Base-by-base conservation (phyloP, 2,113 vertebrate species). In the Boulengeromyrus knoepffleri region DNA sequence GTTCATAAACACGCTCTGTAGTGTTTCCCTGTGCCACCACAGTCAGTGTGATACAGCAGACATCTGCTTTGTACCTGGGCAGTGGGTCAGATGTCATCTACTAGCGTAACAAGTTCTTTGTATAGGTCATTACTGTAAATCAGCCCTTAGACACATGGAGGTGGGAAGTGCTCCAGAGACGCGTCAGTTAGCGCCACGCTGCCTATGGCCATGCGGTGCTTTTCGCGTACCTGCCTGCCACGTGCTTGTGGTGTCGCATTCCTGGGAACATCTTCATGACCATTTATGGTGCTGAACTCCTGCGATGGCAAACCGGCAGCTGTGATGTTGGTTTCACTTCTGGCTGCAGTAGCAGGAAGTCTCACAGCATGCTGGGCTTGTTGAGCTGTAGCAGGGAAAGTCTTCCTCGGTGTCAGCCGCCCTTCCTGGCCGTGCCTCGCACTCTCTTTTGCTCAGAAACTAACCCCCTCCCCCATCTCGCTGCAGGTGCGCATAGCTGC, bases 401-500 rank as follows among this genome's bases (percentile, higher is more conserved):
- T 42, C 13, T 17, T 19, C 36, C 74, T 42, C 15, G 3, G 19
- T 42, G 36, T 77, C 31, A 77, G 31, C 74, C 5, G 5, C 74
- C 74, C 74, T 70, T 31, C 27, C 27, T 70, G 10, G 10, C 27
- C 9, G 10, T 31, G n/a, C n/a, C n/a, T 70, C n/a, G 10, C 27
- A 31, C n/a, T 42, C 74, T 74, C 1, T 80, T 15, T 80, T 80
- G 74, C 36, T 17, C 36, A 42, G 70, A 36, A 42, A 42, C 36
- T 80, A 46, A 85, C 17, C 5, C 6, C 39, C 42, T 19, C 45
- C 21, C 6, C 15, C 19, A 36, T 84, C 17, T 84, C 80, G 49
- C 50, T 93, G 91, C 56, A 70, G 62, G 62, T 70, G n/a, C 62
- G 62, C 62, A 70, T 70, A 12, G 62, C 62, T 31, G 62, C 62